phyloP scores from a whole-genome alignment of 2,797 vertebrate species.

The Gymnoscopelus braueri region DNA sequence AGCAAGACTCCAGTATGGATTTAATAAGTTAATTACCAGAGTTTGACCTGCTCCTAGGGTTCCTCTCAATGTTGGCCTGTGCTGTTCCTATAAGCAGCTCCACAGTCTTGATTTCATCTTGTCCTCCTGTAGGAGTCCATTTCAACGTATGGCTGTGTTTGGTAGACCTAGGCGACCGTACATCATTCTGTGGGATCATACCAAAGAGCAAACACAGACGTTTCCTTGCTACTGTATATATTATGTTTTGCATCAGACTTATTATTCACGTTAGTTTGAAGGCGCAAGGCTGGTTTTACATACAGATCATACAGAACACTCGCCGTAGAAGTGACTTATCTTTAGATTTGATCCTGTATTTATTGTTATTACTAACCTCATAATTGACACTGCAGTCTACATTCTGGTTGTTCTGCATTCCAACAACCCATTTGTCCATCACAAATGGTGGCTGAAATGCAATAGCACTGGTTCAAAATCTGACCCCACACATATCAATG shows the following conservation, averaged over 20 bases:
- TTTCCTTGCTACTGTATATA: too few species aligned
- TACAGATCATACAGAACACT: too few species aligned
- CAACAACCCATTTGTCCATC: constrained; percentile 98
- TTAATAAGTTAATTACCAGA: constrained; percentile 79
- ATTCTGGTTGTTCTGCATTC: constrained; percentile 85
- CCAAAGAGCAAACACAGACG: constrained; percentile 3
- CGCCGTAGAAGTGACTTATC: constrained; percentile 12
- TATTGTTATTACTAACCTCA: constrained; percentile 83
- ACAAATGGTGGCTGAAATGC: constrained; percentile 93
- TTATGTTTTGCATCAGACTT: constrained; percentile 2
- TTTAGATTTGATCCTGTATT: background rate
- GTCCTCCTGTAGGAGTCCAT: constrained; percentile 82
- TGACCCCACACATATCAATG: constrained; percentile 4
- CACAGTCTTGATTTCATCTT: constrained; percentile 88
- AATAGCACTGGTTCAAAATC: constrained; percentile 26
- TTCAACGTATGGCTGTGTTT: constrained; percentile 84
- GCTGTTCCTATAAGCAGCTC: constrained; percentile 89
- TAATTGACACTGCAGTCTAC: constrained; percentile 93
- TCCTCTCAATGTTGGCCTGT: constrained; percentile 73
- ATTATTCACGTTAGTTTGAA: too few species aligned
- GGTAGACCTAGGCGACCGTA: constrained; percentile 88
- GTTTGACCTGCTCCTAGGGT: constrained; percentile 79
- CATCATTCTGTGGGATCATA: constrained; percentile 82
- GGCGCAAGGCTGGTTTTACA: too few species aligned
- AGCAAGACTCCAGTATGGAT: background rate